Percentiles rank a stretch among this genome's conserved stretches.
phyloP scores from a whole-genome alignment of 2,888 invertebrate species.

The Patella depressa region DNA sequence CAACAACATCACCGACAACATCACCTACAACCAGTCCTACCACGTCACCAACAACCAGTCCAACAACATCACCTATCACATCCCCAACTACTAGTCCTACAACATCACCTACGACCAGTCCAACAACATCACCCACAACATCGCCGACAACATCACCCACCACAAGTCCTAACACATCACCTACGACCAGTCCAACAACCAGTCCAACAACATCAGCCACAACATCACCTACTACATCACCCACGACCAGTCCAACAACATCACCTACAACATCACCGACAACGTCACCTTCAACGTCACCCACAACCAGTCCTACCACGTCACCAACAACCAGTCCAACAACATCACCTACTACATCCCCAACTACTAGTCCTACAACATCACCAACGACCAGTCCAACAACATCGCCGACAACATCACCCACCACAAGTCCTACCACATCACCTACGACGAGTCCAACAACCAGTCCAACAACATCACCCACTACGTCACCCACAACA shows the following conservation, averaged over 20 bases:
- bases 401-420: background rate
- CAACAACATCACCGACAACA: background rate
- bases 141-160: background rate
- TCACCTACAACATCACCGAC: background rate
- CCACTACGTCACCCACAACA: background rate
- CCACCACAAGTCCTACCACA: background rate
- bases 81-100: background rate
- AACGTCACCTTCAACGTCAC: background rate
- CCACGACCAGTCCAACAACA: background rate
- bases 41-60: background rate
- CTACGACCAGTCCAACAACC: background rate
- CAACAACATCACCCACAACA: background rate
- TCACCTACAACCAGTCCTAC: background rate
- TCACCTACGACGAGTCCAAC: background rate
- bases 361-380: background rate
- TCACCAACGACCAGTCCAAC: background rate
- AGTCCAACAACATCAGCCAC: background rate
- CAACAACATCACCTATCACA: background rate
- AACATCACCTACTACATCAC: background rate
- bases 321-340: background rate
- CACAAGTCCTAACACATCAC: background rate
- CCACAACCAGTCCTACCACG: background rate
- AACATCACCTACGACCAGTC: conserved; percentile 2
- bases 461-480: background rate
- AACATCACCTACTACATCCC: background rate